A percentile compares a stretch with the other conserved stretches of the same genome.
Evolutionary conservation across 2,888 invertebrate genomes (phyloP).

Genomic region (Ophion ellenae): DNA sequence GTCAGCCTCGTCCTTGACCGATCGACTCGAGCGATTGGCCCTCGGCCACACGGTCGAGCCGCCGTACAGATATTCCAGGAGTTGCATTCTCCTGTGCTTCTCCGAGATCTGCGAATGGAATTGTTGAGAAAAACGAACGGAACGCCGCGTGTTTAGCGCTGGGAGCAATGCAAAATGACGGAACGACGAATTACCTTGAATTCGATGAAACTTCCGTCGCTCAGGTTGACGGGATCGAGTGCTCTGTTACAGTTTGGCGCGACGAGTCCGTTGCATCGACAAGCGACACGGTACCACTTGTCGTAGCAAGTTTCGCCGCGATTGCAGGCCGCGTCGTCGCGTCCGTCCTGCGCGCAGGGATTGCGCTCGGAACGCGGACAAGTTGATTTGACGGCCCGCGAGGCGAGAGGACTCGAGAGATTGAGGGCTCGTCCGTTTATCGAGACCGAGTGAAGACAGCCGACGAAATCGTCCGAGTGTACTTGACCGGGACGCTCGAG

Average conservation of each 20-base stretch:
- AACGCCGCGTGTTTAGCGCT: not conserved
- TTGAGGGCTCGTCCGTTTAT: slow-evolving; percentile 94
- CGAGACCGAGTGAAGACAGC: slow-evolving; percentile 95
- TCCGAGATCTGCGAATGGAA: slow-evolving; percentile 87
- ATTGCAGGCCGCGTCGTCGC: slow-evolving; percentile 85
- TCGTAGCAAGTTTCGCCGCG: slow-evolving; percentile 91
- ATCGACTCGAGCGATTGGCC: slow-evolving; percentile 73
- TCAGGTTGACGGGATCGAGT: slow-evolving; percentile 91
- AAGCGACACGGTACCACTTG: slow-evolving; percentile 91
- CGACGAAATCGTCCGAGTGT: slow-evolving; percentile 96
- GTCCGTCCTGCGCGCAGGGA: slow-evolving; percentile 85
- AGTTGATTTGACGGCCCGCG: slow-evolving; percentile 89
- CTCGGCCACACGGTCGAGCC: slow-evolving; percentile 89
- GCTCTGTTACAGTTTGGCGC: slow-evolving; percentile 93
- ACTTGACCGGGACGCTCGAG: slow-evolving; percentile 95
- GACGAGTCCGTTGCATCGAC: slow-evolving; percentile 89
- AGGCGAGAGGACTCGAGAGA: slow-evolving; percentile 90
- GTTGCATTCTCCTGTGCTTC: slow-evolving; percentile 93
- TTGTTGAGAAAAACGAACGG: too few relatives aligned
- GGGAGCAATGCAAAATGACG: not conserved
- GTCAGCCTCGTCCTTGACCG: slow-evolving; percentile 69
- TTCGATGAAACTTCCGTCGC: slow-evolving; percentile 91
- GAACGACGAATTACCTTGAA: slow-evolving; percentile 84
- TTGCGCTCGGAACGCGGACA: slow-evolving; percentile 90
- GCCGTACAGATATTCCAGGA: slow-evolving; percentile 91